Base-by-base conservation (phyloP, 2,888 invertebrate genomes). In the Pristionchus exspectatus region DNA sequence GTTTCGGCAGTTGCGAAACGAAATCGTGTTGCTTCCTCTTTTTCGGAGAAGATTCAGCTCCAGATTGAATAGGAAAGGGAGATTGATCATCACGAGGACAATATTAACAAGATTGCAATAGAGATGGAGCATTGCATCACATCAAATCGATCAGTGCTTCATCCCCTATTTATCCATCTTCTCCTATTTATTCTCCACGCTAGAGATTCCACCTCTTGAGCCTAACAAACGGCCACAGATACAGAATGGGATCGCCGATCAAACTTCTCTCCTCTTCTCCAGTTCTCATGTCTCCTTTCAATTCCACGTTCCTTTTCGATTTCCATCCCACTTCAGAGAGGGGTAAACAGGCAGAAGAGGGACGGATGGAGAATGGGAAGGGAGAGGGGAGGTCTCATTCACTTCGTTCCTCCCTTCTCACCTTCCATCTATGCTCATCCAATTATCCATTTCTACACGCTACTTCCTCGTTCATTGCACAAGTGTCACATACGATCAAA, bases 341-440 rank as follows among this genome's bases (percentile, higher is more conserved):
- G 69, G n/a, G 81, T 81, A 81, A 81, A 81, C 81, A 81, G 81
- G 81, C 81, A 81, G 30, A 74, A 74, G 63, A 56, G n/a, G 27
- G 69, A 69, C 69, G 69, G 38, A 74, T 38, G 38, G 38, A 74
- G 81, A 30, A 24, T 44, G 74, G 38, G 74, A 10, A 44, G 44
- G 21, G 74, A 44, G 5, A 38, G 44, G 44, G 74, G 21, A 21
- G 24, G 30, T 27, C 44, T 50, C 81, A 24, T 54, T 81, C 81
- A 74, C 74, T 74, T 24, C 81, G n/a, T n/a, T 50, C 44, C 44
- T 50, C 44, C 44, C 44, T 50, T 44, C 81, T 50, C 81, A 54
- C 50, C 44, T 38, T 44, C 77, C 81, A 50, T 81, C 81, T 4
- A 81, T 50, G 38, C 24, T 54, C 81, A 50, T 44, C 27, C 81